phyloP scores from a whole-genome alignment of 2,113 vertebrate genomes.

The Micronycteris hirsuta region DNA sequence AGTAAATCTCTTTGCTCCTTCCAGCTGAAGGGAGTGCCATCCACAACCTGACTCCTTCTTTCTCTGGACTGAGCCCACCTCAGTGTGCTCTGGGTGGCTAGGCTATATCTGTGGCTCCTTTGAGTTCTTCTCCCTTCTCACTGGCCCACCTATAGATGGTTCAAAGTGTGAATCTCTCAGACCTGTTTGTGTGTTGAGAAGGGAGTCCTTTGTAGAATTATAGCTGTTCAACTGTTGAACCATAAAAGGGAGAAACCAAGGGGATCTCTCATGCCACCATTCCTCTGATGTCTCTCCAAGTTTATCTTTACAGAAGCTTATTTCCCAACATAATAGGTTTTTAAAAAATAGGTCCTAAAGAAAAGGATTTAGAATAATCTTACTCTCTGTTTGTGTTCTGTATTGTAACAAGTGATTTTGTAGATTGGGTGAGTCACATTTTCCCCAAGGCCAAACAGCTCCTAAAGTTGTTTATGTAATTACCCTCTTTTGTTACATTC shows the following conservation, averaged over 20 bases:
- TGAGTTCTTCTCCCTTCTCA: neutral
- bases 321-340: neutral
- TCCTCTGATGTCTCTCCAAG: neutral
- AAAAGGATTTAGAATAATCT: neutral
- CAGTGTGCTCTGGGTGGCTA: too few relatives aligned
- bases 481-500: neutral
- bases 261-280: neutral
- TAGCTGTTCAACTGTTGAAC: neutral
- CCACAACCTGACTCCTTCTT: neutral
- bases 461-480: slow-evolving; percentile 15
- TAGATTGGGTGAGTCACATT: slow-evolving; percentile 27
- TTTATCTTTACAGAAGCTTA: neutral
- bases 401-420: neutral
- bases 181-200: neutral
- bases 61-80: neutral
- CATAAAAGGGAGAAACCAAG: neutral
- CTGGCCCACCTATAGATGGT: neutral
- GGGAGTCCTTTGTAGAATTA: neutral
- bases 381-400: neutral
- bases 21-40: neutral
- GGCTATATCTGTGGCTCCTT: neutral
- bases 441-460: slow-evolving; percentile 43
- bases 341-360: neutral
- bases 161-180: neutral
- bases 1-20: neutral